A percentile compares a stretch with the other conserved stretches of the same genome.
Evolutionary conservation across 2,797 vertebrate species (phyloP).

Genomic region (Centropyge bicolor): DNA sequence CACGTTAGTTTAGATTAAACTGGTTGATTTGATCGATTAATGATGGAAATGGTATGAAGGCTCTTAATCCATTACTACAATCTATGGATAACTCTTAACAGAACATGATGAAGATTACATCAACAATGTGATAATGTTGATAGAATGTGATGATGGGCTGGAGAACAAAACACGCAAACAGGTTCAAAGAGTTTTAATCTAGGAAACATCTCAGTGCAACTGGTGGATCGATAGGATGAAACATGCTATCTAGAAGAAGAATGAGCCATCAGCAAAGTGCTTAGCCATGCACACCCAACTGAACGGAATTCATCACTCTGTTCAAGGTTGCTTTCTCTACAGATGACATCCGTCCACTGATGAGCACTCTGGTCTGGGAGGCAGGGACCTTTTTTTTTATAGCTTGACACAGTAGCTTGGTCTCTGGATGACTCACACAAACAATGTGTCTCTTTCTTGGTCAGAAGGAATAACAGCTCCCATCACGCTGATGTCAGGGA

Average conservation of each 20-base stretch:
- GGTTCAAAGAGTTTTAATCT: not conserved
- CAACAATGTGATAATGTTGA: constrained; percentile 9
- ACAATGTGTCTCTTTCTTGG: constrained; percentile 49
- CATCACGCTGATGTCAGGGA: constrained; percentile 24
- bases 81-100: no score
- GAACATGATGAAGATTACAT: not conserved
- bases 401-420: constrained; percentile 43
- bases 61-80: not conserved
- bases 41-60: not conserved
- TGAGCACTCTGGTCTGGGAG: constrained; percentile 31
- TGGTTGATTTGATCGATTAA: not conserved
- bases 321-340: constrained; percentile 34
- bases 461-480: constrained; percentile 34
- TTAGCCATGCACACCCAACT: not conserved
- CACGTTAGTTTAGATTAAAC: not conserved
- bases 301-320: constrained; percentile 8
- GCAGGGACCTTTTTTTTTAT: constrained; percentile 34
- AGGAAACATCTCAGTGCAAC: constrained; percentile 1
- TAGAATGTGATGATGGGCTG: constrained; percentile 17
- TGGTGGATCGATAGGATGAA: constrained; percentile 31
- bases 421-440: constrained; percentile 58
- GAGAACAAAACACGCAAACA: not conserved
- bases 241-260: constrained; percentile 11
- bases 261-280: not conserved
- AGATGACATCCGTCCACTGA: constrained; percentile 41